A percentile compares a stretch with the other conserved stretches of the same genome.
Conservation (phyloP, 2,888 invertebrate species). For the Cephus pygmeus region DNA sequence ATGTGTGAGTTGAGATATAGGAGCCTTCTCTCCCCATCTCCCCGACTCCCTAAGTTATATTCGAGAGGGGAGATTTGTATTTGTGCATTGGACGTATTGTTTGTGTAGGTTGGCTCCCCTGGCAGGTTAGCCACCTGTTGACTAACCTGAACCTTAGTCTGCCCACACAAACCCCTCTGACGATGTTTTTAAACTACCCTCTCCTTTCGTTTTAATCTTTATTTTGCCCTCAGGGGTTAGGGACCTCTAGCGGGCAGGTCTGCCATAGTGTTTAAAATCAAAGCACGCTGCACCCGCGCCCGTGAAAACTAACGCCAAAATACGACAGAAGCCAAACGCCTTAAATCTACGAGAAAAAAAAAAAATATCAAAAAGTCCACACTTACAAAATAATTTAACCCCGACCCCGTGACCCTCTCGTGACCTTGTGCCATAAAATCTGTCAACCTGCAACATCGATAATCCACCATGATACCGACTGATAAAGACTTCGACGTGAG, state of each 20-base stretch:
- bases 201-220: constrained; percentile 50
- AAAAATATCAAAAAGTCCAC: no score
- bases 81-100: constrained; percentile 63
- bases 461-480: not conserved
- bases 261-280: constrained; percentile 41
- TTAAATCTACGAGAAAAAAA: not conserved
- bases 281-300: constrained; percentile 9
- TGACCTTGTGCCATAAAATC: not conserved
- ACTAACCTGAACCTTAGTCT: constrained; percentile 61
- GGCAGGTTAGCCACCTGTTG: constrained; percentile 66
- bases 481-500: not conserved
- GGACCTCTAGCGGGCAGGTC: constrained; percentile 40
- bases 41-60: constrained; percentile 48
- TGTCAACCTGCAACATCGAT: not conserved
- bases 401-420: not conserved
- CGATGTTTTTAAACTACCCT: constrained; percentile 60
- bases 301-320: not conserved
- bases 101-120: constrained; percentile 58
- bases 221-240: constrained; percentile 55
- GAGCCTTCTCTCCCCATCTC: constrained; percentile 32
- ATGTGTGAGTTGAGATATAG: constrained; percentile 60
- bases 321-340: not conserved
- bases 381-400: not conserved
- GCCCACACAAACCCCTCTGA: constrained; percentile 53
- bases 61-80: constrained; percentile 59